These are phyloP conservation scores for Polymixis flavicincta DNA, from an alignment of 2,888 invertebrate species.

Conservation along the genomic window DNA sequence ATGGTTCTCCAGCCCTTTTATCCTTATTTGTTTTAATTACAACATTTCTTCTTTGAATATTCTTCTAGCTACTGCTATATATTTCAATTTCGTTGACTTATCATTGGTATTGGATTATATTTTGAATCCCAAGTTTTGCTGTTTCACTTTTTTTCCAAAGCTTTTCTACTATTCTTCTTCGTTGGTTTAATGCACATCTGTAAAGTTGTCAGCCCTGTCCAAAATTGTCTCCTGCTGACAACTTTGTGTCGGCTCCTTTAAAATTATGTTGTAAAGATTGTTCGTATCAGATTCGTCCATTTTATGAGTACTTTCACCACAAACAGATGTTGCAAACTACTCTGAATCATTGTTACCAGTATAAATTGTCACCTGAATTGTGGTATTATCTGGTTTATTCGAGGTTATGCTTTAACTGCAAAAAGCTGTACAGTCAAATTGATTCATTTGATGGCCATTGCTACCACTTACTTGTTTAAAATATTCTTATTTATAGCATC, in stretches of 20 bases:
- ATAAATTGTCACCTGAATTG: slow-evolving; percentile 48
- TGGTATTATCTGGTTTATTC: slow-evolving; percentile 45
- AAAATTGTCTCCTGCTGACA: slow-evolving; percentile 30
- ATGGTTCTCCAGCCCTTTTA: neutral
- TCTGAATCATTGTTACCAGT: slow-evolving; percentile 55
- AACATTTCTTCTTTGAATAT: neutral
- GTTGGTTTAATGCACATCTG: neutral
- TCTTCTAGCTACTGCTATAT: neutral
- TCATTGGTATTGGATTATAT: neutral
- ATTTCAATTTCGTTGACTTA: neutral
- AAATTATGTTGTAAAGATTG: slow-evolving; percentile 37
- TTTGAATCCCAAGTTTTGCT: neutral
- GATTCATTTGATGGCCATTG: slow-evolving; percentile 17
- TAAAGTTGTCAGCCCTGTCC: slow-evolving; percentile 9
- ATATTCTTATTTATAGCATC: neutral
- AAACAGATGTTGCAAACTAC: slow-evolving; percentile 45
- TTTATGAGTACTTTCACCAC: slow-evolving; percentile 61
- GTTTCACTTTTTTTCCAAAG: neutral
- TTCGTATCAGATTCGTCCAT: slow-evolving; percentile 48
- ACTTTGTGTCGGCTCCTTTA: slow-evolving; percentile 27
- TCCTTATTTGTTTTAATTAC: neutral
- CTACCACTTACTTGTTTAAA: slow-evolving; percentile 11
- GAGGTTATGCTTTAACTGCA: slow-evolving; percentile 8
- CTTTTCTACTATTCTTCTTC: neutral
- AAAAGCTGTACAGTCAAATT: slow-evolving; percentile 13